Evolutionary conservation across 1,140 invertebrate genomes (phyloP), one percentile per base, ranked within the genome.

Genomic region (Olivierus martensii): DNA sequence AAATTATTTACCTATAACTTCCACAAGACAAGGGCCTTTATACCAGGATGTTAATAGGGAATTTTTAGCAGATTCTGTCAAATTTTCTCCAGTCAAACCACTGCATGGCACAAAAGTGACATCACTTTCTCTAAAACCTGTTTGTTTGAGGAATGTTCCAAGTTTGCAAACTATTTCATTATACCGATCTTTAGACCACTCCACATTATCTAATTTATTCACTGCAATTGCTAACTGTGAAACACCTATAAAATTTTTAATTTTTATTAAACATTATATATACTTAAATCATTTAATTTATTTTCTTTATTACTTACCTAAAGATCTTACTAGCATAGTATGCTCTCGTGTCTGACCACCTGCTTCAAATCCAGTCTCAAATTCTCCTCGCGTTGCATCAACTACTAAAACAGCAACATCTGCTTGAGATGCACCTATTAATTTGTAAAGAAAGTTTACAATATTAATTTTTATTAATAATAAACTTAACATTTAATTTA

Each of bases 301-400:
- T 35, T 22, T 6, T 35, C 15, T 37, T 15, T 17, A 49, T 42
- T 22, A 53, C 59, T 54, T 62, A 75, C 92, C 92, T 53, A 98
- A 71, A 22, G 92, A 96, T 61, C 88, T 75, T 2, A 95, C 81
- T 5, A 99, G 72, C 12, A 99, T 69, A 15, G 94, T 89, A 76
- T 99, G 95, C 71, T 99, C 95, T 49, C 93, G 73, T 0, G 95
- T 99, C 73, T 99, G 95, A 22, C 95, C 95, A 14, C 94, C 94
- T 57, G 82, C 79, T 63, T 97, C 92, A 71, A 99, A 99, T 4
- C 95, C 95, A 47, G 92, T 94, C 72, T 99, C 95, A 73, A 99
- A 99, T 73, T 98, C 95, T 15, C 95, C 95, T 64, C 81, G 77
- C 0, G 76, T 77, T 1, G 93, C 87, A 77, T 99, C 93, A 1